Evolutionary conservation across 1,140 invertebrate species (phyloP), one percentile per base, ranked within the genome.

Genomic region (Pemphigus obesinymphae): DNA sequence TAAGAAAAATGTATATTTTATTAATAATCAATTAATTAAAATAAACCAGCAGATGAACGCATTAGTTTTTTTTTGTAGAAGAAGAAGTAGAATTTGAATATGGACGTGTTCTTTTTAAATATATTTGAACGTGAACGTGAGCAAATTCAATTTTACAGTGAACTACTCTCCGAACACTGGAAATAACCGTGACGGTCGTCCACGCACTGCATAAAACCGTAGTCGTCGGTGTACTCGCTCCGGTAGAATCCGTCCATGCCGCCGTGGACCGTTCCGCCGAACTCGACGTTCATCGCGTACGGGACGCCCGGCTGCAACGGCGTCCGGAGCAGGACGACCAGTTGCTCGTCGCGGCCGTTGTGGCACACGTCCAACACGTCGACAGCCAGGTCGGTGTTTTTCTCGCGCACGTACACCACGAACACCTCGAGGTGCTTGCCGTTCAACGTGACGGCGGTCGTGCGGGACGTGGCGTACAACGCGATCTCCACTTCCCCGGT

Each of bases 171-270:
- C n/a, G n/a, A n/a, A n/a, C n/a, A n/a, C n/a, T n/a, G n/a, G n/a
- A n/a, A n/a, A n/a, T n/a, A n/a, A n/a, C n/a, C n/a, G n/a, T n/a
- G n/a, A n/a, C n/a, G n/a, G n/a, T n/a, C n/a, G n/a, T n/a, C n/a
- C n/a, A n/a, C n/a, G n/a, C n/a, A n/a, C n/a, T n/a, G n/a, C n/a
- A n/a, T n/a, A n/a, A n/a, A n/a, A n/a, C n/a, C 23, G 13, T 68
- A 2, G 0, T 13, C 7, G 34, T 55, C 50, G 11, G 31, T 29
- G 58, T 83, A 83, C 13, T 11, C 26, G 23, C 82, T 83, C 26
- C 26, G 23, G 48, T 83, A 83, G 6, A 83, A 72, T 40, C 83
- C 83, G 17, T 15, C 29, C 73, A 76, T 83, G 15, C 29, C 48
- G 26, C 63, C 2, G 7, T n/a, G 13, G 5, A 83, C n/a, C 3